Evolutionary conservation across 2,113 vertebrate genomes (phyloP), one percentile per base, ranked within the genome.

Genomic region (Tychaedon coryphoeus): DNA sequence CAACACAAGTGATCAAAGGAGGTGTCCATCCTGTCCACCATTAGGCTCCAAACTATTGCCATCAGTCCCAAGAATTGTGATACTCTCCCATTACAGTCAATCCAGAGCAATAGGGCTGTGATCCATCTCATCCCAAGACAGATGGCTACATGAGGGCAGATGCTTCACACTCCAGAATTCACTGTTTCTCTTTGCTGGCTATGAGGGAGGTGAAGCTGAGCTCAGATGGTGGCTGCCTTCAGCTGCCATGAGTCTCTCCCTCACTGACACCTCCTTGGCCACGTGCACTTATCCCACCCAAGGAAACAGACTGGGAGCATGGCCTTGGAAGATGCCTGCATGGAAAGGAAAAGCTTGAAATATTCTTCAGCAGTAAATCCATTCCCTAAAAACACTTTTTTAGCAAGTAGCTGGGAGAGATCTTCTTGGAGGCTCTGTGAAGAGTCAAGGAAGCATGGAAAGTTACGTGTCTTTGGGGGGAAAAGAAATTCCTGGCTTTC

Each of bases 401-500:
- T 67, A 83, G 78, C 75, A 86, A 96, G 91, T 92, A 94, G 86
- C 72, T 48, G 56, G 56, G 71, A 91, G 61, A 86, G 26, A 70
- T 90, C 94, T 93, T 90, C 56, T 86, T 80, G 78, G 61, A 94
- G 23, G 48, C 16, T 60, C 45, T 54, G 48, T 56, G 85, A 92
- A 86, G 64, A 60, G 43, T 78, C 79, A 88, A 86, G 56, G 54
- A 86, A 88, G 67, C 67, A 36, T 51, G n/a, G 92, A 91, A 92
- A 92, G 47, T 86, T 70, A 90, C 9, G 43, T 1, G 22, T 64
- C 88, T 88, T 92, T 70, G 26, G 86, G 60, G 66, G 65, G 19
- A 29, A 80, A 70, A 80, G 43, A 94, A 83, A 90, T 86, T 83
- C 47, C 64, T 93, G 88, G 36, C 75, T 93, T 90, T 88, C 88